Evolutionary conservation across 2,888 invertebrate species (phyloP).

Genomic region (Dysmachus trigonus): DNA sequence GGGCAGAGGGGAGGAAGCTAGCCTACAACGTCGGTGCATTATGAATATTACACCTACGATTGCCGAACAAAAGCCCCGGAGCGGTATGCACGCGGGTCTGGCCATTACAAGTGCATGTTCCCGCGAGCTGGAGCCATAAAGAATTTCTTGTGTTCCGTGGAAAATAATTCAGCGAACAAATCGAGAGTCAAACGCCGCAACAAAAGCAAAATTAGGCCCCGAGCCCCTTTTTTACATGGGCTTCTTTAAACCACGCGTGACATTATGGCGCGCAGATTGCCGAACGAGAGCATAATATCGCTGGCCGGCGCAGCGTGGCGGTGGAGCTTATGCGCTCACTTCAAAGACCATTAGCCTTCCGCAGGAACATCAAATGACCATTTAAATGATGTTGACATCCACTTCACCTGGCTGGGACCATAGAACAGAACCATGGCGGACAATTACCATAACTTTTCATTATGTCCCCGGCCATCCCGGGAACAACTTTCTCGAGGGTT

Average conservation of each 20-base stretch:
- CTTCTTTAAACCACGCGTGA: conserved; percentile 18
- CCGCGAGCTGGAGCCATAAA: conserved; percentile 4
- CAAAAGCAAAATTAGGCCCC: conserved; percentile 4
- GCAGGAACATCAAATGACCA: conserved; percentile 41
- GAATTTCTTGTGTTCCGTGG: conserved; percentile 21
- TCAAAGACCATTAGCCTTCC: conserved; percentile 43
- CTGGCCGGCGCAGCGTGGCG: not conserved
- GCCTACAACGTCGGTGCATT: not conserved
- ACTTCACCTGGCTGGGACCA: conserved; percentile 7
- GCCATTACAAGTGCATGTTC: conserved; percentile 31
- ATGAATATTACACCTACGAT: conserved; percentile 42
- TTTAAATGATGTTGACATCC: conserved; percentile 45
- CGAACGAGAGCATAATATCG: conserved; percentile 29
- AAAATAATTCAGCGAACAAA: conserved; percentile 3
- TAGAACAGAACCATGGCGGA: conserved; percentile 34
- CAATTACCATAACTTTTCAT: conserved; percentile 46
- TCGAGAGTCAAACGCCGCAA: not conserved
- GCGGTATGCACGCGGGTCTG: conserved; percentile 19
- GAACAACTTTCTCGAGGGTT: conserved; percentile 22
- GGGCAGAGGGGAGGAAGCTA: not conserved
- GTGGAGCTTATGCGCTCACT: conserved; percentile 24
- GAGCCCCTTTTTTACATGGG: not conserved
- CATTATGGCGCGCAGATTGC: not conserved
- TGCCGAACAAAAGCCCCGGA: not conserved
- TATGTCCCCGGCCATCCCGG: conserved; percentile 27